Percentiles rank a stretch among this genome's conserved stretches.
Conservation (phyloP, 2,113 vertebrate species). For the Alethe diademata region DNA sequence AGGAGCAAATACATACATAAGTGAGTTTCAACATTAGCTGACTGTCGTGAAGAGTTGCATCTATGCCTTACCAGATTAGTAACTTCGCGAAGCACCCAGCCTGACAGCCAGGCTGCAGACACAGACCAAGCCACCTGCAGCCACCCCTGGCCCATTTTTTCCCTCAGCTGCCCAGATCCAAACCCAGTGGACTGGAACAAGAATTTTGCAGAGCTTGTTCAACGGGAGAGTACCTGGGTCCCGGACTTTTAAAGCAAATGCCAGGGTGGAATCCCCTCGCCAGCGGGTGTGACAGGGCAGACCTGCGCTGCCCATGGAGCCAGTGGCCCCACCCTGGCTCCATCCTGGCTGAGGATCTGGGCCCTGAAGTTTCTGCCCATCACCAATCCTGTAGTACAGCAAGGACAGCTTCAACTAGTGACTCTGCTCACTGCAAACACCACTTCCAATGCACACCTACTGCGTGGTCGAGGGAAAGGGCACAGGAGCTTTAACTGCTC, state of each 20-base stretch:
- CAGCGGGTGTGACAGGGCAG: not conserved
- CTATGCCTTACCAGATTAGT: constrained; percentile 2
- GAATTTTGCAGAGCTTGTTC: not conserved
- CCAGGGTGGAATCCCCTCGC: not conserved
- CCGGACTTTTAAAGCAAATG: not conserved
- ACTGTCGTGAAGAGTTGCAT: not conserved
- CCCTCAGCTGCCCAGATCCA: not conserved
- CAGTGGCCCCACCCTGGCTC: not conserved
- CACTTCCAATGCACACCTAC: constrained; percentile 66
- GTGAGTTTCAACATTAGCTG: constrained; percentile 55
- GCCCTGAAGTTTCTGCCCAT: not conserved
- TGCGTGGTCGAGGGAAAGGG: constrained; percentile 69
- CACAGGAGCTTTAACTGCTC: constrained; percentile 68
- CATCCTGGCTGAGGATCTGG: not conserved
- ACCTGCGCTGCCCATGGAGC: not conserved
- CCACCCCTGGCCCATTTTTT: accelerated
- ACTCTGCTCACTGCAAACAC: constrained; percentile 52
- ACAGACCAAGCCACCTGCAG: not conserved
- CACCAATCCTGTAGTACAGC: not conserved
- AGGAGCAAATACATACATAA: constrained; percentile 45
- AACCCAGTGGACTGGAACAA: not conserved
- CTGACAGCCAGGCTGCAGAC: not conserved
- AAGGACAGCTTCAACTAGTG: not conserved
- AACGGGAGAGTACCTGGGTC: not conserved
- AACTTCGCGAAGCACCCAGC: not conserved